Base-by-base conservation (phyloP, 2,797 vertebrate genomes). In the Protonibea diacanthus region DNA sequence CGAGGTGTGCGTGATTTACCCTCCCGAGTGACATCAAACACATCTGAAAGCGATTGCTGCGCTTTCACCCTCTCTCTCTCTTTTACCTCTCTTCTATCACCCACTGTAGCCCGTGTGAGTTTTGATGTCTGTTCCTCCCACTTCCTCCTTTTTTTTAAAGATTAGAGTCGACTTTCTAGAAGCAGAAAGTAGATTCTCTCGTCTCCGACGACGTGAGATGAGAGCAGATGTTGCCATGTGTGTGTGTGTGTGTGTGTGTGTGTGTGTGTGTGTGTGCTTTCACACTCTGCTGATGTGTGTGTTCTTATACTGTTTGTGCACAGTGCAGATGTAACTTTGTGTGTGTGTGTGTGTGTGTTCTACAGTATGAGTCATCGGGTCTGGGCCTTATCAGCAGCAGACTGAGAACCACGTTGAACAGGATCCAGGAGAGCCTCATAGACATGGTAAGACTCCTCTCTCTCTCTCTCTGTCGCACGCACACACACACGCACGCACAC, bases 401-500 rank as follows among this genome's bases (percentile, higher is more conserved):
- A 93, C 94, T 99, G 79, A 96, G 97, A 76, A 99, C 98, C 61
- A 99, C 98, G 0, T 93, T 99, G 78, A 99, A 96, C 94, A 96
- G 98, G 89, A 99, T 99, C 92, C 98, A 99, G 75, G 98, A 99
- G 93, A 98, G 95, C 87, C 96, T 99, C 85, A 99, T 99, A 84
- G 97, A 99, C 89, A 86, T 98, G 95, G 98, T 99, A 92, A 95
- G 97, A 92, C 78, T 62, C 40, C 47, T 48, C n/a, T 62, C 64
- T 56, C n/a, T 62, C 64, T 56, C 42, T 58, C n/a, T 29, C 51
- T 40, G 29, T 47, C 58, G 25, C 25, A 64, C 33, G 0, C 33
- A 8, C 33, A 33, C 33, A 33, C 33, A 9, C 33, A 9, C 33
- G 9, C 33, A 38, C 33, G 9, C 7, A 8, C 7, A 38, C 33